Evolutionary conservation across 1,140 invertebrate genomes (phyloP).

Genomic region (Leptoteleia sp.): DNA sequence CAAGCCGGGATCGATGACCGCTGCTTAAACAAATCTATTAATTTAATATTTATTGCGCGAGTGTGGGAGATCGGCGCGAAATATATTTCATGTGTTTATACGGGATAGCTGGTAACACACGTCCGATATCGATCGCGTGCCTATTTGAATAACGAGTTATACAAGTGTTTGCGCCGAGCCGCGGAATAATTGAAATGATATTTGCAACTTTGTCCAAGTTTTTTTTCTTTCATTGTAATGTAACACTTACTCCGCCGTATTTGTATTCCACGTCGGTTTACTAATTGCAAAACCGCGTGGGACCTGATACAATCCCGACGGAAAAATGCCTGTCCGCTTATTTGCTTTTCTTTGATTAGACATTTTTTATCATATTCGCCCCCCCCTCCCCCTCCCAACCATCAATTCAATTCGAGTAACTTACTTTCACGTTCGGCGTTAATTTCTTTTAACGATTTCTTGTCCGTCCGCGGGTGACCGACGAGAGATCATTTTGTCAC

Average conservation of each 20-base stretch:
- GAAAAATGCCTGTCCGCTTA: constrained; percentile 6
- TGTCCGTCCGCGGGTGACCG: constrained; percentile 1
- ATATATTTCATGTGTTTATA: constrained; percentile 18
- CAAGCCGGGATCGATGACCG: constrained; percentile 16
- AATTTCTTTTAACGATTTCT: constrained; percentile 12
- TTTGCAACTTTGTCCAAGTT: constrained; percentile 28
- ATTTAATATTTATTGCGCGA: constrained; percentile 29
- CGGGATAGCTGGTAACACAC: constrained; percentile 25
- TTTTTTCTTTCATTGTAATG: constrained; percentile 50
- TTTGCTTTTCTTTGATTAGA: constrained; percentile 16
- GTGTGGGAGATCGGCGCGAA: constrained; percentile 13
- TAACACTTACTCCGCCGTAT: constrained; percentile 28
- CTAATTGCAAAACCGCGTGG: constrained; percentile 44
- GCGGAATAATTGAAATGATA: constrained; percentile 43
- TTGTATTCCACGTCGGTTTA: constrained; percentile 31
- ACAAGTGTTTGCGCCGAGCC: constrained; percentile 23
- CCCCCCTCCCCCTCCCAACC: no score
- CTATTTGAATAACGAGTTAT: constrained; percentile 49
- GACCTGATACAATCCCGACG: constrained; percentile 26
- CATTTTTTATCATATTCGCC: constrained; percentile 8
- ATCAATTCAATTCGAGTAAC: constrained; percentile 6
- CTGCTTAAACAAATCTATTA: constrained; percentile 28
- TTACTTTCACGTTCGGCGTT: constrained; percentile 23
- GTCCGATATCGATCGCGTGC: constrained; percentile 30
- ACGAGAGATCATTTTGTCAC: constrained; percentile 32